Evolutionary conservation across 2,888 invertebrate species (phyloP), one percentile per base, ranked within the genome.

Genomic region (Ernsta delagoae): DNA sequence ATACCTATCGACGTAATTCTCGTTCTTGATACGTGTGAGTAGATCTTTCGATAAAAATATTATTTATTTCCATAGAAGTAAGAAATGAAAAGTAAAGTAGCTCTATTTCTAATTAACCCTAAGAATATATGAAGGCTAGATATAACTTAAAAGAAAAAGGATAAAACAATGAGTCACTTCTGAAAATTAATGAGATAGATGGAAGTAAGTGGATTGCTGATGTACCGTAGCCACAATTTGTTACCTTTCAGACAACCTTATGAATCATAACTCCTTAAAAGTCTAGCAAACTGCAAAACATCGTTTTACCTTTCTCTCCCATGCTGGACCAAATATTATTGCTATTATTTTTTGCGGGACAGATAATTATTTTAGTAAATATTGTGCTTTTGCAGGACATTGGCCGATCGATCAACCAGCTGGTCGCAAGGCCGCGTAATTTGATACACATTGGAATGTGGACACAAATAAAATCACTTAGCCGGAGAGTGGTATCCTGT

Each of bases 381-480:
- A 76, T 73, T 73, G 71, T 79, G 86, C 86, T 91, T 90, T 90
- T 87, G 86, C 87, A 79, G 81, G 78, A 75, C 78, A 76, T 75
- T 75, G 76, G 80, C 79, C 85, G 82, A 92, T 93, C 90, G 88
- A 92, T 92, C 92, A 92, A 90, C 76, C 91, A 89, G 91, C 86
- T 91, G 90, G 91, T 83, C 79, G 80, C 85, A 78, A 81, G 80
- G 82, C 78, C 80, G 76, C 81, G 92, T 92, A 93, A 93, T 92
- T 88, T 87, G 92, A 93, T 92, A 93, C 89, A 89, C 89, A 87
- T 89, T 80, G 91, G 88, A 89, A 90, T 92, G 91, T 90, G 90
- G 88, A 88, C 92, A 90, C 92, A 92, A 92, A 93, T 91, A 92
- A 92, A 93, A 92, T 92, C 93, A 93, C 93, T 93, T 93, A 92